phyloP scores from a whole-genome alignment of 2,113 vertebrate species.

The Bombycilla garrulus region DNA sequence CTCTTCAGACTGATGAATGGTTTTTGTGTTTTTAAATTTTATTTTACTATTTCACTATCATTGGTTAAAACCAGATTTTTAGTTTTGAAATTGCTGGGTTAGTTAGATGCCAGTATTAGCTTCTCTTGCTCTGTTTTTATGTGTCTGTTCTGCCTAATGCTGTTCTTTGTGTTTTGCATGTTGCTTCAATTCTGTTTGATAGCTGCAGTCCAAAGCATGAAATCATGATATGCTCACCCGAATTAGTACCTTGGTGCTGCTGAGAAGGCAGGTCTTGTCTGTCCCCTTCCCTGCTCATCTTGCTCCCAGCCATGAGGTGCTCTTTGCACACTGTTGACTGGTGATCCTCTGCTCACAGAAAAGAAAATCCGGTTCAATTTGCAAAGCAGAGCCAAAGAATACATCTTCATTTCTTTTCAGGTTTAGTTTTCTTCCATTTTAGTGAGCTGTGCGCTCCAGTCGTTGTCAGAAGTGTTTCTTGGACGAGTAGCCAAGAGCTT shows the following conservation, averaged over 20 bases:
- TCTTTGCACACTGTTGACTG: background rate
- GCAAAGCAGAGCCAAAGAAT: background rate
- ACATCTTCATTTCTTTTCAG: background rate
- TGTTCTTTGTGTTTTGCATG: background rate
- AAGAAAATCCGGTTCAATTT: background rate
- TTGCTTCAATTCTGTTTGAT: background rate
- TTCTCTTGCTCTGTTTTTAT: background rate
- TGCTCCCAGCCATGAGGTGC: background rate
- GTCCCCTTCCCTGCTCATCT: background rate
- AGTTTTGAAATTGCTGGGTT: background rate
- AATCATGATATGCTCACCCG: background rate
- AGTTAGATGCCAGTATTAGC: background rate
- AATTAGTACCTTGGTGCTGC: background rate
- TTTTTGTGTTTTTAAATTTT: background rate
- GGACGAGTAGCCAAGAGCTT: background rate
- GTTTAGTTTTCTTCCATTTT: background rate
- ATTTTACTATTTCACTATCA: background rate
- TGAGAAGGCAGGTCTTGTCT: background rate
- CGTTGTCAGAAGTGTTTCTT: background rate
- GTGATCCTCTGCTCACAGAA: background rate
- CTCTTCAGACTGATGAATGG: background rate
- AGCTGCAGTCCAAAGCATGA: background rate
- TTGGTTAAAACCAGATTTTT: background rate
- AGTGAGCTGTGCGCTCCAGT: background rate
- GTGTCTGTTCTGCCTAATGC: background rate